These are phyloP conservation scores for Pseudomyrmex cubaensis DNA, from an alignment of 1,140 invertebrate genomes.

Conservation along the genomic window DNA sequence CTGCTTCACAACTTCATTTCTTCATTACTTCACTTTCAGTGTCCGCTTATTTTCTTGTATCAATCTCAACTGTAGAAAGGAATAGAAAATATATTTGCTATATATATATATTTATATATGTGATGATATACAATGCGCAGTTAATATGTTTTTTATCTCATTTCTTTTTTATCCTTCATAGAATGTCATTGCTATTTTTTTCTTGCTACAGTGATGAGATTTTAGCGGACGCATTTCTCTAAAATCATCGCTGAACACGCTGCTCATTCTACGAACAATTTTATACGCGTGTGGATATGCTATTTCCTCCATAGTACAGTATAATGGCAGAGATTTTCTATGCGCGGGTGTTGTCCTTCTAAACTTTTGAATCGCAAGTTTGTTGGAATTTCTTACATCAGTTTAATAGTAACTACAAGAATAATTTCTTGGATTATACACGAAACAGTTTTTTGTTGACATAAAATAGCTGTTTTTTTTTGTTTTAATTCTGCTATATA, in stretches of 20 bases:
- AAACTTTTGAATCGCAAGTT: slow-evolving; percentile 9
- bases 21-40: slow-evolving; percentile 16
- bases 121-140: slow-evolving; percentile 31
- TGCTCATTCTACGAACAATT: slow-evolving; percentile 15
- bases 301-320: slow-evolving; percentile 53
- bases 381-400: slow-evolving; percentile 51
- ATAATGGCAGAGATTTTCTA: slow-evolving; percentile 69
- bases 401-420: slow-evolving; percentile 68
- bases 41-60: slow-evolving; percentile 30
- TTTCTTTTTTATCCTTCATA: slow-evolving; percentile 15
- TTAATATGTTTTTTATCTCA: slow-evolving; percentile 12
- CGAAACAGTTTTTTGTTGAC: slow-evolving; percentile 7
- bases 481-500: slow-evolving; percentile 51
- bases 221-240: slow-evolving; percentile 11
- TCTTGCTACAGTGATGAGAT: slow-evolving; percentile 27
- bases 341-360: slow-evolving; percentile 39
- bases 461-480: slow-evolving; percentile 19
- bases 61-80: slow-evolving; percentile 32
- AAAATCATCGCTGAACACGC: slow-evolving; percentile 22
- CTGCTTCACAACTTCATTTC: slow-evolving; percentile 6
- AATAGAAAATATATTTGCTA: slow-evolving; percentile 59
- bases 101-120: slow-evolving; percentile 48
- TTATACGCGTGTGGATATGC: slow-evolving; percentile 66
- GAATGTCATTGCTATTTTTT: slow-evolving; percentile 24
- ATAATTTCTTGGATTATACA: slow-evolving; percentile 70